Evolutionary conservation across 1,140 invertebrate genomes (phyloP).

Genomic region (Drosophila cardini): DNA sequence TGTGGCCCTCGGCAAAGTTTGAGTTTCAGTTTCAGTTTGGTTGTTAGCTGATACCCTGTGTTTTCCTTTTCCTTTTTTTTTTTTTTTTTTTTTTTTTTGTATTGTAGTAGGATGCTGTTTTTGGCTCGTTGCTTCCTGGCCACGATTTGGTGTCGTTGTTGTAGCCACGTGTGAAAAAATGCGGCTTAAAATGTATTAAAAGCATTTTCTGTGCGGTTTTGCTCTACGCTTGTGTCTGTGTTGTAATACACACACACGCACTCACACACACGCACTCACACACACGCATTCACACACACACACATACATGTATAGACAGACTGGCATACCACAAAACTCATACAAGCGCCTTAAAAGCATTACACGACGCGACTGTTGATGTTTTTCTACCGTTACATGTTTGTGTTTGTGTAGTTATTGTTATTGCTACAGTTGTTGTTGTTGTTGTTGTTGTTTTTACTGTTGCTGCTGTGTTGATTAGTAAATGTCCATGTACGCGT

Average conservation of each 20-base stretch:
- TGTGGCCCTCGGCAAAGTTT: conserved; percentile 40
- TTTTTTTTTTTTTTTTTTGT: too few relatives aligned
- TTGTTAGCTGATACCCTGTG: conserved; percentile 15
- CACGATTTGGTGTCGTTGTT: conserved; percentile 33
- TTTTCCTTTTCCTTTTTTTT: background rate
- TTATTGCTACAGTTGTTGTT: conserved; percentile 41
- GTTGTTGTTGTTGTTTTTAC: conserved; percentile 27
- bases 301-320: background rate
- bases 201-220: conserved; percentile 68
- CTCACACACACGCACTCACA: conserved; percentile 41
- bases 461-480: conserved; percentile 67
- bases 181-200: conserved; percentile 82
- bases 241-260: conserved; percentile 54
- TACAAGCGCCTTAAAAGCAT: conserved; percentile 61
- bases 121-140: conserved; percentile 16
- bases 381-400: conserved; percentile 59
- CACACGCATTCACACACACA: conserved; percentile 2
- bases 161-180: conserved; percentile 81
- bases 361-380: conserved; percentile 60
- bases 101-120: conserved; percentile 13
- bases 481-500: conserved; percentile 62
- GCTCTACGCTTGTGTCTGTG: conserved; percentile 28
- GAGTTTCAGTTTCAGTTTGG: conserved; percentile 4
- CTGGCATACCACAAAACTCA: conserved; percentile 33
- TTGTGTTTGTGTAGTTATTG: conserved; percentile 59